Evolutionary conservation across 2,797 vertebrate genomes (phyloP).

Genomic region (Paratrypauchen microcephalus): DNA sequence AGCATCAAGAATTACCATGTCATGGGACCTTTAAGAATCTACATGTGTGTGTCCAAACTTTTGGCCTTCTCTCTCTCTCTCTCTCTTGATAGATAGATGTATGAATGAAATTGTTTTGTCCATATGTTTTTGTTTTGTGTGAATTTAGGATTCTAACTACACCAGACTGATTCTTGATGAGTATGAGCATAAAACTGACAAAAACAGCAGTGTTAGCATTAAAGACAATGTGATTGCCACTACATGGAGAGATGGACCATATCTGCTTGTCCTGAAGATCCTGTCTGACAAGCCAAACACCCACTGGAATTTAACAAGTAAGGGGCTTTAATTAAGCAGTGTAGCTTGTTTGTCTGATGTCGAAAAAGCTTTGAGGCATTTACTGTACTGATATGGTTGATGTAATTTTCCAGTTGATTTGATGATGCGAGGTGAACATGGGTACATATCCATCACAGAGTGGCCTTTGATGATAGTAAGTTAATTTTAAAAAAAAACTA

Average conservation of each 20-base stretch:
- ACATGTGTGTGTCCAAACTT: no score
- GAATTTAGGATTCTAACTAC: constrained; percentile 57
- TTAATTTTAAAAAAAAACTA: constrained; percentile 30
- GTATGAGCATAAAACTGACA: constrained; percentile 38
- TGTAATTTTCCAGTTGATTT: constrained; percentile 76
- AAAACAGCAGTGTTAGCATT: constrained; percentile 31
- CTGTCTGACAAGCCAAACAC: constrained; percentile 60
- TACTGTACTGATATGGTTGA: constrained; percentile 12
- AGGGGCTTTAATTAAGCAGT: background rate
- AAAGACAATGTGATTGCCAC: constrained; percentile 79
- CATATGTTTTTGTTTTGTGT: background rate
- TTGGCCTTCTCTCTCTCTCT: no score
- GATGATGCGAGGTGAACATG: constrained; percentile 83
- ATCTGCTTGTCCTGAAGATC: constrained; percentile 81
- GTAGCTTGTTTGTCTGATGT: background rate
- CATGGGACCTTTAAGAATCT: no score
- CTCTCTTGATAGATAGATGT: no score
- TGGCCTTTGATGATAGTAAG: constrained; percentile 91
- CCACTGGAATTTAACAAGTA: constrained; percentile 85
- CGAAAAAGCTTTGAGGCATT: background rate
- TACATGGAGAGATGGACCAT: constrained; percentile 86
- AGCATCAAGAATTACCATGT: no score
- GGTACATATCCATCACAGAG: constrained; percentile 86
- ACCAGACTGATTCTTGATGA: constrained; percentile 65
- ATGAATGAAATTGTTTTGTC: no score